A percentile compares a stretch with the other conserved stretches of the same genome.
Conservation (phyloP, 2,797 vertebrate genomes). For the Threskiornis aethiopicus region DNA sequence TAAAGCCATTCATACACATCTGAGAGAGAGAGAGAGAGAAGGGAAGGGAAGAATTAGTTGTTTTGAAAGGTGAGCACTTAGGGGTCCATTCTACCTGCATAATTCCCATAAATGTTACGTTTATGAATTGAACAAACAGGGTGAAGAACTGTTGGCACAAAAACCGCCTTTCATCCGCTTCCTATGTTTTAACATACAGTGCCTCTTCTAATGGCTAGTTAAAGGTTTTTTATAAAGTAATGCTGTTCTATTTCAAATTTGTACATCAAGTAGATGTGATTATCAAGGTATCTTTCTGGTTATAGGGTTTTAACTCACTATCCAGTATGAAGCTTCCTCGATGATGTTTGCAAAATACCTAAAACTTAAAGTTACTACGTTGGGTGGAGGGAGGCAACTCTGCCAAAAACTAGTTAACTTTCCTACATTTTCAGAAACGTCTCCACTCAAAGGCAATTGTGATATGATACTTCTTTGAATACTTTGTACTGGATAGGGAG, state of each 20-base stretch:
- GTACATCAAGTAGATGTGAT: neutral
- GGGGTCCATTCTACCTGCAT: conserved; percentile 5
- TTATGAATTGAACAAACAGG: conserved; percentile 21
- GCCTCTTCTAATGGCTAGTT: neutral
- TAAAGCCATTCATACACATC: conserved; percentile 35
- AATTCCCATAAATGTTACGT: conserved; percentile 15
- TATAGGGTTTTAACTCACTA: neutral
- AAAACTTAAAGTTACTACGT: neutral
- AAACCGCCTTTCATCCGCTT: neutral
- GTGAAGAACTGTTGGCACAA: neutral
- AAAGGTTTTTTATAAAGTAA: neutral
- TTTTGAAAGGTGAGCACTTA: conserved; percentile 45
- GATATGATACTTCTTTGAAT: neutral
- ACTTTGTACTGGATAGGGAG: neutral
- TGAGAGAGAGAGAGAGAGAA: neutral
- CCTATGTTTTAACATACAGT: neutral
- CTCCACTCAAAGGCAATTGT: neutral
- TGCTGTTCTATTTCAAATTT: neutral
- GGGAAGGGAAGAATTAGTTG: conserved; percentile 18
- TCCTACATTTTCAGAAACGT: neutral
- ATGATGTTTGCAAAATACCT: neutral
- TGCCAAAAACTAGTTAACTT: neutral
- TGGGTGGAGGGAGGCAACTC: neutral
- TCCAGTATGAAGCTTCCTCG: neutral
- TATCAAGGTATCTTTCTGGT: neutral